Conservation (phyloP, 1,140 invertebrate species). For the Caenorhabditis remanei region DNA sequence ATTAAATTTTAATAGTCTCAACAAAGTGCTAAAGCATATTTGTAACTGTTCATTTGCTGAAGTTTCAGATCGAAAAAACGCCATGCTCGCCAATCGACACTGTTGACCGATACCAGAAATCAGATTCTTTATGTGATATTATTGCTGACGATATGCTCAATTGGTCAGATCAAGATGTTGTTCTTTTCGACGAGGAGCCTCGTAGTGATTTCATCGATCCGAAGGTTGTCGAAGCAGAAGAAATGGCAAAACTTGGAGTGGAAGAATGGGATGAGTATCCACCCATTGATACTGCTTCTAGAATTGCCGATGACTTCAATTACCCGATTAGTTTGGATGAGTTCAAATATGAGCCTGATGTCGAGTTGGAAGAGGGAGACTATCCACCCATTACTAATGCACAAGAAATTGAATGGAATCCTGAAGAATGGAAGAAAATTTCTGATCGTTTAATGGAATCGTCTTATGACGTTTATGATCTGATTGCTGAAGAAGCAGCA, state of each 20-base stretch:
- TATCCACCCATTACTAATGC: too few species aligned
- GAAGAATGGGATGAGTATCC: slow-evolving; percentile 30
- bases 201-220: slow-evolving; percentile 7
- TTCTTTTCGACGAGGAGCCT: not conserved
- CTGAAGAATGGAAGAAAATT: not conserved
- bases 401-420: not conserved
- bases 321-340: not conserved
- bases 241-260: not conserved
- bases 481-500: not conserved
- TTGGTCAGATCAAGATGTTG: not conserved
- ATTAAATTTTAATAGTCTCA: too few species aligned
- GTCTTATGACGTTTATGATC: not conserved
- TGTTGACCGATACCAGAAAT: not conserved
- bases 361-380: not conserved
- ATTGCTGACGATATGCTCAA: slow-evolving; percentile 29
- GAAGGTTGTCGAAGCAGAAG: not conserved
- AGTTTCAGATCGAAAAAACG: slow-evolving; percentile 2
- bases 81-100: slow-evolving; percentile 39
- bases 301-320: slow-evolving; percentile 16
- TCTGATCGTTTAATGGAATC: not conserved
- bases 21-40: too few species aligned
- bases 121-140: not conserved
- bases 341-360: slow-evolving; percentile 4
- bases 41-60: too few species aligned
- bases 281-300: slow-evolving; percentile 29